Percentiles rank a stretch among this genome's conserved stretches.
phyloP scores from a whole-genome alignment of 2,797 vertebrate genomes.

The Thalassophryne amazonica region DNA sequence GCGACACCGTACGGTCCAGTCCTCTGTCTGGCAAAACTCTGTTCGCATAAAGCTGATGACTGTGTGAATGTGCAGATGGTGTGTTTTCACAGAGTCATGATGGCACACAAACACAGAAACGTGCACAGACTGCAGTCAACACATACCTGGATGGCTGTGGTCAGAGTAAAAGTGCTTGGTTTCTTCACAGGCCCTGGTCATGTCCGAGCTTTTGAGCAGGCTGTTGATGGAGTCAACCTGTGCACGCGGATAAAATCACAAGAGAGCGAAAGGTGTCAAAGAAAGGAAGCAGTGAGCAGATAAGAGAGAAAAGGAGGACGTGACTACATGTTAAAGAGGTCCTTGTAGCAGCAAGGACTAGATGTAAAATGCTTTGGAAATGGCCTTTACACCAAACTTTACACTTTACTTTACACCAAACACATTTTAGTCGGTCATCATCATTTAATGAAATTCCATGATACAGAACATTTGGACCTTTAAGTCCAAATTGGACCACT shows the following conservation, averaged over 20 bases:
- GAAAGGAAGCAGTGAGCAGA: too few species aligned
- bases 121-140: neutral
- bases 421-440: too few species aligned
- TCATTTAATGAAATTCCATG: too few species aligned
- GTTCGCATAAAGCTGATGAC: constrained; percentile 13
- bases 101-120: neutral
- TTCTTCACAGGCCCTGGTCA: constrained; percentile 94
- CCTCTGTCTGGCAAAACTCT: constrained; percentile 96
- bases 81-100: neutral
- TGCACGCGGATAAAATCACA: constrained; percentile 31
- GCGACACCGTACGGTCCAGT: constrained; percentile 86
- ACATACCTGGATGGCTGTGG: constrained; percentile 89
- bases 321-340: too few species aligned
- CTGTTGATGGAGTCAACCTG: constrained; percentile 95
- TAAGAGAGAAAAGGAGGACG: too few species aligned
- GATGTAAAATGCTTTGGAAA: too few species aligned
- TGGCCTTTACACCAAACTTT: too few species aligned
- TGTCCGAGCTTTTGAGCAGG: constrained; percentile 91
- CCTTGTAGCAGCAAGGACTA: too few species aligned
- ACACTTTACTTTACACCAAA: too few species aligned
- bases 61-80: neutral
- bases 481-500: too few species aligned
- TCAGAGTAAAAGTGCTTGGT: constrained; percentile 95
- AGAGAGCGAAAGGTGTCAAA: too few species aligned
- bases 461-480: too few species aligned